Conservation (phyloP, 2,888 invertebrate species). For the Calameuta filiformis region DNA sequence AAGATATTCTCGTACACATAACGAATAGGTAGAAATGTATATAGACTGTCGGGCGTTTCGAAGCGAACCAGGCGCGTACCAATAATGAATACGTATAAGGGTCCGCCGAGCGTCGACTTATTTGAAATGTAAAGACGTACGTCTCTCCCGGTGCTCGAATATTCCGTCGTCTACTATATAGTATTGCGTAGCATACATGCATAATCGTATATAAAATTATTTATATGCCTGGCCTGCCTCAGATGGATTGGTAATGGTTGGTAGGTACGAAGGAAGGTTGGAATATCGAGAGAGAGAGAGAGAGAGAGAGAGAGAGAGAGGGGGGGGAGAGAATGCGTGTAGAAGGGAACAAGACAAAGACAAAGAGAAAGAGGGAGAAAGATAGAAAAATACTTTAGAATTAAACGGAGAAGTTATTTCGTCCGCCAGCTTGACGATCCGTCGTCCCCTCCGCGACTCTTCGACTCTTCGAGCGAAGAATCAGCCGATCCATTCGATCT, state of each 20-base stretch:
- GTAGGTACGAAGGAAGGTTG: neutral
- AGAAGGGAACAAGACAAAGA: neutral
- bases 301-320: constrained; percentile 6
- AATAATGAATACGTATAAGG: constrained; percentile 61
- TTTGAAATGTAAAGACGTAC: constrained; percentile 62
- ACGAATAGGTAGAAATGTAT: too few relatives aligned
- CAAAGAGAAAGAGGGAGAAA: constrained; percentile 16
- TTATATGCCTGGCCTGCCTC: constrained; percentile 36
- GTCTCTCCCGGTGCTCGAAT: constrained; percentile 29
- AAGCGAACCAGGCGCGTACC: constrained; percentile 53
- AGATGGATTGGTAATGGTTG: neutral
- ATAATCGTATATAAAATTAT: constrained; percentile 55
- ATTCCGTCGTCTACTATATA: constrained; percentile 33
- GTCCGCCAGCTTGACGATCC: constrained; percentile 44
- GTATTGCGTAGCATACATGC: constrained; percentile 53
- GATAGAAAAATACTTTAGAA: constrained; percentile 16
- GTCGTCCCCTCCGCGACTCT: constrained; percentile 24
- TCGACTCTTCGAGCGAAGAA: neutral
- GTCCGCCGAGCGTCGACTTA: constrained; percentile 52
- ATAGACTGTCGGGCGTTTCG: constrained; percentile 37
- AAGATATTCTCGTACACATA: too few relatives aligned
- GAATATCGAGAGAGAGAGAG: neutral
- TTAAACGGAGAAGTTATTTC: constrained; percentile 41
- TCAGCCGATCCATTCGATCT: neutral
- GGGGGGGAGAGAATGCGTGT: neutral